Percentiles rank a stretch among this genome's conserved stretches.
These are phyloP conservation scores for Corella eumyota DNA, from an alignment of 23 tunicate genomes.

Conservation along the genomic window DNA sequence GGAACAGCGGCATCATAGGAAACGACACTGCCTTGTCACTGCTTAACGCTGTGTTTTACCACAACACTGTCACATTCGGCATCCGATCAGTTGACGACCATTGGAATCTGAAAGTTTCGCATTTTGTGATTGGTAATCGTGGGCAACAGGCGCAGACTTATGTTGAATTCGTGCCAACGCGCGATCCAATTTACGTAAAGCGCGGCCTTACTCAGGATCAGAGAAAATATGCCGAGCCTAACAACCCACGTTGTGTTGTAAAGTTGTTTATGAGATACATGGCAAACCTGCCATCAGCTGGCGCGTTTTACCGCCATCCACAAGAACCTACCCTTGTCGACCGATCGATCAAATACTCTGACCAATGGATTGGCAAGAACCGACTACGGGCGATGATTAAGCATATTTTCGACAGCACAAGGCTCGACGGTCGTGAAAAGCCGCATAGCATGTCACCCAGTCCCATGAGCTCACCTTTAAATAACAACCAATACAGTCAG, in stretches of 20 bases:
- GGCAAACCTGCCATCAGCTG: constrained; percentile 46
- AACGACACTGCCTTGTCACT: constrained; percentile 56
- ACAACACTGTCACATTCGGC: constrained; percentile 65
- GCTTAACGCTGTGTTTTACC: constrained; percentile 81
- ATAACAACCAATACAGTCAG: background rate
- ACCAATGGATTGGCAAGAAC: constrained; percentile 92
- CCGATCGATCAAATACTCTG: constrained; percentile 67
- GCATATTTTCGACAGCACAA: constrained; percentile 59
- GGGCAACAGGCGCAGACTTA: constrained; percentile 38
- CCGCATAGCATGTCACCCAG: background rate
- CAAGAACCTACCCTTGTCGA: constrained; percentile 86
- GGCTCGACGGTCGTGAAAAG: constrained; percentile 21
- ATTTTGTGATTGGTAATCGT: constrained; percentile 40
- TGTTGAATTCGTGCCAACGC: constrained; percentile 72
- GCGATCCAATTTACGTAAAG: constrained; percentile 21
- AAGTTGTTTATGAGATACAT: constrained; percentile 56
- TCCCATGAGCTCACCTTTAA: background rate
- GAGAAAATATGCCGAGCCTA: constrained; percentile 44
- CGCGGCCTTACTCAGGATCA: constrained; percentile 33
- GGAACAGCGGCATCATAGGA: constrained; percentile 57
- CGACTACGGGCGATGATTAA: constrained; percentile 82
- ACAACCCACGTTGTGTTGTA: constrained; percentile 42
- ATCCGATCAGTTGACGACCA: constrained; percentile 77
- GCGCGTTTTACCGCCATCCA: constrained; percentile 81
- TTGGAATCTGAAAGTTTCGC: constrained; percentile 68